phyloP scores from a whole-genome alignment of 2,113 vertebrate species.

The Channa argus region DNA sequence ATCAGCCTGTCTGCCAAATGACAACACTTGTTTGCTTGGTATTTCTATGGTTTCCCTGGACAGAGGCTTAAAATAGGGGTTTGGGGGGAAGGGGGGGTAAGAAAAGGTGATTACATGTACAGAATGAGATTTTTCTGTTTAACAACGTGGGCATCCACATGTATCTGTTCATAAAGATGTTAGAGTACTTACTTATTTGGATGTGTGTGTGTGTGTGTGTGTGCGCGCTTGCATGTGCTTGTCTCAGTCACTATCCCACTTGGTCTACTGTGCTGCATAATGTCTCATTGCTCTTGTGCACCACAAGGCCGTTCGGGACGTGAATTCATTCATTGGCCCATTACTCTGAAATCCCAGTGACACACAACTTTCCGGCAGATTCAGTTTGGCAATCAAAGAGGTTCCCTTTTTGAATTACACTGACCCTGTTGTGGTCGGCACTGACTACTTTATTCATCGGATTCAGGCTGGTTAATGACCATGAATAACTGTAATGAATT shows the following conservation, averaged over 20 bases:
- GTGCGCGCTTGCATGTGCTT: slow-evolving; percentile 11
- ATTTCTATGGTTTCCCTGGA: slow-evolving; percentile 52
- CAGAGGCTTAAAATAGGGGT: background rate
- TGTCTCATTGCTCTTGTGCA: slow-evolving; percentile 5
- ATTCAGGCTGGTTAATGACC: slow-evolving; percentile 28
- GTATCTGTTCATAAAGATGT: too few relatives aligned
- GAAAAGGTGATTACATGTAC: background rate
- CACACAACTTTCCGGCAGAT: slow-evolving; percentile 40
- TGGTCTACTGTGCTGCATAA: slow-evolving; percentile 15
- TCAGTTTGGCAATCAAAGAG: slow-evolving; percentile 32
- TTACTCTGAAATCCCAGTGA: slow-evolving; percentile 45
- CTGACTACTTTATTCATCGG: slow-evolving; percentile 36
- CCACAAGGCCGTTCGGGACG: slow-evolving; percentile 23
- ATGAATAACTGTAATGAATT: slow-evolving; percentile 6
- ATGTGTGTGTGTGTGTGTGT: background rate
- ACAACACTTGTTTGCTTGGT: slow-evolving; percentile 55
- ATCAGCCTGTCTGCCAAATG: slow-evolving; percentile 19
- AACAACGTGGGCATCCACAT: background rate
- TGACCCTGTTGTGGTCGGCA: slow-evolving; percentile 30
- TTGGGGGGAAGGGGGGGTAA: background rate
- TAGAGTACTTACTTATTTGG: too few relatives aligned
- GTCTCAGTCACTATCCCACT: background rate
- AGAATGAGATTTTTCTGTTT: too few relatives aligned
- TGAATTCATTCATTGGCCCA: slow-evolving; percentile 30
- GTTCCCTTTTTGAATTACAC: slow-evolving; percentile 36